A percentile compares a stretch with the other conserved stretches of the same genome.
phyloP scores from a whole-genome alignment of 2,113 vertebrate species.

The Zapornia atra region DNA sequence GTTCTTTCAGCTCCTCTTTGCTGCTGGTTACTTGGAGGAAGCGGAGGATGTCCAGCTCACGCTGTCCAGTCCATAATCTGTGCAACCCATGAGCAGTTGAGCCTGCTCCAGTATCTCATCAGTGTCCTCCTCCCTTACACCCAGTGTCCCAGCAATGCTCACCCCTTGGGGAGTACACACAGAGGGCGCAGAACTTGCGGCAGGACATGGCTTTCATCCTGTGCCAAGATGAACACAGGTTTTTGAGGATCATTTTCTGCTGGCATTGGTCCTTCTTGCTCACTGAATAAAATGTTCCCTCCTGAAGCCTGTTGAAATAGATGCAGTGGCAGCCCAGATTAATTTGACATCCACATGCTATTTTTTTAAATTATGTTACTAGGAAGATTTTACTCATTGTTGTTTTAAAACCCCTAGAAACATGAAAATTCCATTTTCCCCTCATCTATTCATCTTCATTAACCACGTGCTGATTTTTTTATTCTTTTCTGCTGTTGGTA shows the following conservation, averaged over 20 bases:
- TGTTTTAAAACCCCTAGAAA: constrained; percentile 52
- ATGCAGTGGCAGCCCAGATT: constrained; percentile 7
- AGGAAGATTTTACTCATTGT: constrained; percentile 20
- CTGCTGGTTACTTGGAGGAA: neutral
- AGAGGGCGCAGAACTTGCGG: neutral
- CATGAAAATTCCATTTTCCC: constrained; percentile 22
- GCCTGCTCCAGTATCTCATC: neutral
- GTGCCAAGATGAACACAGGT: neutral
- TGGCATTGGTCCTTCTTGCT: neutral
- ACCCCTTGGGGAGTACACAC: too few species aligned
- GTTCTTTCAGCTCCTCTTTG: neutral
- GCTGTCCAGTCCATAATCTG: neutral
- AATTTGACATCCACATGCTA: neutral
- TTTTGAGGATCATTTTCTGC: neutral
- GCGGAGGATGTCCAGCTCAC: neutral
- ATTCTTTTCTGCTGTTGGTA: neutral
- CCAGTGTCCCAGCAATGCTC: neutral
- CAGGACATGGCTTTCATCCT: rapidly evolving
- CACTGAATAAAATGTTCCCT: neutral
- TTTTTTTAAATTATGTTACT: constrained; percentile 44
- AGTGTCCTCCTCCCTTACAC: rapidly evolving
- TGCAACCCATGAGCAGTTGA: neutral
- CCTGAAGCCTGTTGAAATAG: neutral
- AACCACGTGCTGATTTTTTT: constrained; percentile 23
- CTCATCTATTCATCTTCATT: constrained; percentile 47